Percentiles rank a stretch among this genome's conserved stretches.
These are phyloP conservation scores for Hypomecis atomaria DNA, from an alignment of 2,888 invertebrate genomes.

Conservation along the genomic window DNA sequence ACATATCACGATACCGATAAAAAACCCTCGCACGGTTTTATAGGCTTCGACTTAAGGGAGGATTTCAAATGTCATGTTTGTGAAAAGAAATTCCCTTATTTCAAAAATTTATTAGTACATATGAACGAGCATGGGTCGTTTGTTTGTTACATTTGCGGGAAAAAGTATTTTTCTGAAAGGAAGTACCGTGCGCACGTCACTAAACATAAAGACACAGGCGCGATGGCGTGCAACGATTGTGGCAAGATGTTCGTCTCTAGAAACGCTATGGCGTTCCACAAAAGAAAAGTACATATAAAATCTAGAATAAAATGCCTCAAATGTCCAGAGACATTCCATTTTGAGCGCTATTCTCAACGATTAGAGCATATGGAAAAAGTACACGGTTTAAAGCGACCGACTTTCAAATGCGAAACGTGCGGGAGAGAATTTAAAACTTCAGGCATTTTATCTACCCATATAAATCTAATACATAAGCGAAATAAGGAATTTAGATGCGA, in stretches of 20 bases:
- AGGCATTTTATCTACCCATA: not conserved
- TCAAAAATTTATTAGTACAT: slow-evolving; percentile 7
- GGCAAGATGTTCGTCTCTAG: slow-evolving; percentile 5
- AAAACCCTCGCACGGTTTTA: slow-evolving; percentile 3
- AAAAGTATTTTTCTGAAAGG: slow-evolving; percentile 4
- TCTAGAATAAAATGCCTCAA: slow-evolving; percentile 7
- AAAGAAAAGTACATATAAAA: slow-evolving; percentile 4
- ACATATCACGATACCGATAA: not conserved
- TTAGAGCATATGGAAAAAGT: slow-evolving; percentile 8
- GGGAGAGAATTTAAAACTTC: not conserved
- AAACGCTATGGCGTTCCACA: slow-evolving; percentile 1
- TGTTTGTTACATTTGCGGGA: slow-evolving; percentile 3
- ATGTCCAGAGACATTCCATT: slow-evolving; percentile 3
- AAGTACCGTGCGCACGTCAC: not conserved
- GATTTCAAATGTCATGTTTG: slow-evolving; percentile 4
- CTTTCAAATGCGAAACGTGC: not conserved
- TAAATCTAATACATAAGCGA: not conserved
- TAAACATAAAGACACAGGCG: not conserved
- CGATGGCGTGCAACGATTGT: not conserved
- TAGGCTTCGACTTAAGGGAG: not conserved
- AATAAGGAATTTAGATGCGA: slow-evolving; percentile 9
- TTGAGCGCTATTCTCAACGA: slow-evolving; percentile 1
- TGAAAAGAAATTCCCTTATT: not conserved
- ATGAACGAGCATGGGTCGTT: slow-evolving; percentile 10
- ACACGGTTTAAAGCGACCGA: not conserved